Evolutionary conservation across 2,797 vertebrate genomes (phyloP).

Genomic region (Epinephelus awoara): DNA sequence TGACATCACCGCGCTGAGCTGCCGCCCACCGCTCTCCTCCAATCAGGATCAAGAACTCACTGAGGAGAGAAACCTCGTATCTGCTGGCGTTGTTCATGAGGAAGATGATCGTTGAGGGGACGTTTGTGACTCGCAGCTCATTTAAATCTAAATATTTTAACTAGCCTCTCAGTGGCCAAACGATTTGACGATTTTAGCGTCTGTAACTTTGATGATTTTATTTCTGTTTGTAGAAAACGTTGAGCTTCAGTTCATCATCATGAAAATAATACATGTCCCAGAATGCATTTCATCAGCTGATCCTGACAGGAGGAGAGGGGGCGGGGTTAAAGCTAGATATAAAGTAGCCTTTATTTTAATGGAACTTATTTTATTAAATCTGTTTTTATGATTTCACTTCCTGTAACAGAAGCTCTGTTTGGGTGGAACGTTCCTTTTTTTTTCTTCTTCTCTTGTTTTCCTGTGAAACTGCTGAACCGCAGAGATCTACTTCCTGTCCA

Average conservation of each 20-base stretch:
- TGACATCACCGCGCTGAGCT: constrained; percentile 27
- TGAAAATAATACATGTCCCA: neutral
- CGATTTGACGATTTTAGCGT: no score
- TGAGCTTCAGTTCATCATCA: no score
- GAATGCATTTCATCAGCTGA: neutral
- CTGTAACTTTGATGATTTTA: no score
- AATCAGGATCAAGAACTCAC: constrained; percentile 25
- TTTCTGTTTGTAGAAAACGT: no score
- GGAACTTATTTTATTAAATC: constrained; percentile 29
- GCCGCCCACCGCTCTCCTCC: constrained; percentile 35
- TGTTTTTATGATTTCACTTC: constrained; percentile 23
- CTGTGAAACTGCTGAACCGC: constrained; percentile 27
- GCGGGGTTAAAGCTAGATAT: constrained; percentile 10
- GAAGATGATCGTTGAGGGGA: no score
- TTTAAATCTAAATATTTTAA: no score
- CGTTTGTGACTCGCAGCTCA: no score
- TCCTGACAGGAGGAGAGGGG: neutral
- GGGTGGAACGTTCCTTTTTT: neutral
- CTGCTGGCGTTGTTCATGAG: no score
- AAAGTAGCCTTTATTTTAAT: constrained; percentile 62
- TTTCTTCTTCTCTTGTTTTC: neutral
- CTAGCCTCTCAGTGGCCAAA: no score
- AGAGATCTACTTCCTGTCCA: constrained; percentile 39
- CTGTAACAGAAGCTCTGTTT: constrained; percentile 7
- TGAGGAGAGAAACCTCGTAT: no score